Evolutionary conservation across 2,888 invertebrate genomes (phyloP), one percentile per base, ranked within the genome.

Genomic region (Cryptus viduatorius): DNA sequence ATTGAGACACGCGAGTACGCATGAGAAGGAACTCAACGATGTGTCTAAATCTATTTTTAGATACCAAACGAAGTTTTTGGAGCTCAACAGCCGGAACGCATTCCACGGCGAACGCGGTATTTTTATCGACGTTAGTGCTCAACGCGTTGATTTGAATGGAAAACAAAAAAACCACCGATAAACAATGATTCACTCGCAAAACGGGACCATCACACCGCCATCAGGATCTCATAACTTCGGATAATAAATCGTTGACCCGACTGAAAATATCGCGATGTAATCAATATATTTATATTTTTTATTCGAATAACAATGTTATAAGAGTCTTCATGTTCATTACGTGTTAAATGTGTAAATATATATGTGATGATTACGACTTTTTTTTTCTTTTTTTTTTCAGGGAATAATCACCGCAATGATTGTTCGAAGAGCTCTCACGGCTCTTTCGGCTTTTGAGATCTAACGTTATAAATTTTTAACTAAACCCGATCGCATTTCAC

Each of bases 241-340:
- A n/a, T 0, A 53, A 75, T 61, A 19, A 48, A 68, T 64, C 19
- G 10, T 48, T 10, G n/a, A 61, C 19, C 19, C 44, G 37, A 59
- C 56, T 48, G 14, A 61, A 64, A 67, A 19, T 53, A 84, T 72
- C 48, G 64, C 61, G 31, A 76, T 65, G 68, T 84, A 88, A 87
- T 90, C 86, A 90, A 90, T 90, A 89, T 89, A 90, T 89, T 88
- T 72, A 85, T 88, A 88, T 88, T 86, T 88, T 84, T 92, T 90
- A 90, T 92, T 92, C 86, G 87, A 89, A 87, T 91, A 91, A 91
- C 91, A 91, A 87, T 88, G 84, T 90, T 88, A 90, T 90, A 90
- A 84, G 85, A 88, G 86, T 86, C 87, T 87, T 37, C 86, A 86
- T 88, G n/a, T 87, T 88, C 84, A 79, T 79, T 87, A 81, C 86